Percentiles rank a stretch among this genome's conserved stretches.
phyloP scores from a whole-genome alignment of 1,140 invertebrate species.

The Tetragnatha versicolor region DNA sequence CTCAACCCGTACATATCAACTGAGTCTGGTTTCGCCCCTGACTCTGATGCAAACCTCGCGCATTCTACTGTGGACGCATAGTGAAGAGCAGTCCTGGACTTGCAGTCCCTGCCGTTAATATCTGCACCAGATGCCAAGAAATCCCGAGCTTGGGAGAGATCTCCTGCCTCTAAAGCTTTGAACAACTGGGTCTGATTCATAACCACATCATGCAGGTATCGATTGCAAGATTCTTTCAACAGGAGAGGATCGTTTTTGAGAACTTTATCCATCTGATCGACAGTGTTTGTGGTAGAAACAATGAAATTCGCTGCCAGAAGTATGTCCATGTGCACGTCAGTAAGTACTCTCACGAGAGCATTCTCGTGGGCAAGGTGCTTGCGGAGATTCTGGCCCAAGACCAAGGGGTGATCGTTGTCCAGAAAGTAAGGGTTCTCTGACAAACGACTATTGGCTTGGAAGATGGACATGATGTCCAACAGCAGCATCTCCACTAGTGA shows the following conservation, averaged over 20 bases:
- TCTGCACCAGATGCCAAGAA: too few species aligned
- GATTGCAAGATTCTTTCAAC: not conserved
- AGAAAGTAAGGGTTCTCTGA: not conserved
- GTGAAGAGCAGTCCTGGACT: conserved; percentile 26
- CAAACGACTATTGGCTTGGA: not conserved
- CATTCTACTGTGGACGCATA: conserved; percentile 24
- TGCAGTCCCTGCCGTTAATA: not conserved
- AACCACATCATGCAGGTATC: not conserved
- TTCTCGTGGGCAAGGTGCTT: conserved; percentile 28
- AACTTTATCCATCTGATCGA: not conserved
- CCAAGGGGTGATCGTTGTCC: conserved; percentile 11
- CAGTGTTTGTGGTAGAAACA: not conserved
- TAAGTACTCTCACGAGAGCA: not conserved
- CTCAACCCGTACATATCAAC: not conserved
- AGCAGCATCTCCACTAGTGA: conserved; percentile 23
- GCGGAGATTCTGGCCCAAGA: conserved; percentile 11
- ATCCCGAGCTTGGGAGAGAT: too few species aligned
- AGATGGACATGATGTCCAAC: conserved; percentile 19
- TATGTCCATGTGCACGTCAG: not conserved
- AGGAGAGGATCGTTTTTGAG: not conserved
- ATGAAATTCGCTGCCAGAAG: not conserved
- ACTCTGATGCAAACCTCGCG: not conserved
- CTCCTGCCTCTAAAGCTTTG: too few species aligned
- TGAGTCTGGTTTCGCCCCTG: not conserved
- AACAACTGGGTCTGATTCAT: not conserved